Percentiles rank a stretch among this genome's conserved stretches.
phyloP scores from a whole-genome alignment of 1,140 invertebrate genomes.

The Euwallacea similis region DNA sequence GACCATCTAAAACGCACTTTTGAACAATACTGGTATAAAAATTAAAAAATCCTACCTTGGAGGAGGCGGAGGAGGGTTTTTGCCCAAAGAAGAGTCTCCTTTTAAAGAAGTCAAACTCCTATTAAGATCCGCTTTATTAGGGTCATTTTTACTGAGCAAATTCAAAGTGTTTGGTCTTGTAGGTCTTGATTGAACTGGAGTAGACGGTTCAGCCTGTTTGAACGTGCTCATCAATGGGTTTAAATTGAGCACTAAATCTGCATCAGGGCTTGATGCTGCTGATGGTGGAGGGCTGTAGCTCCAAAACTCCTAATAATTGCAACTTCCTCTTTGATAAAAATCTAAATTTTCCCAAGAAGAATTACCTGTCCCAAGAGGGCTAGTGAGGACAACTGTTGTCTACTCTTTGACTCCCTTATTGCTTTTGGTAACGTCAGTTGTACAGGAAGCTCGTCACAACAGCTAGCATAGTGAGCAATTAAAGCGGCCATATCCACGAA shows the following conservation, averaged over 20 bases:
- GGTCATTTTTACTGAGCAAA: constrained; percentile 58
- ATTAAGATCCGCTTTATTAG: constrained; percentile 36
- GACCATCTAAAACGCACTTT: constrained; percentile 57
- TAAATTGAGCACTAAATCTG: constrained; percentile 76
- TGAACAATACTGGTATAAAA: neutral
- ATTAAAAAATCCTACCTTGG: constrained; percentile 25
- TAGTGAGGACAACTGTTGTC: constrained; percentile 86
- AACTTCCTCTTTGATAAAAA: too few species aligned
- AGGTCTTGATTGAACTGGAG: constrained; percentile 63
- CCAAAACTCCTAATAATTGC: constrained; percentile 61
- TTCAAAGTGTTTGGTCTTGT: constrained; percentile 81
- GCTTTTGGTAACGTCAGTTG: constrained; percentile 82
- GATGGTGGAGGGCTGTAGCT: constrained; percentile 64
- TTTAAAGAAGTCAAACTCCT: constrained; percentile 44
- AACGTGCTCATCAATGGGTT: constrained; percentile 70
- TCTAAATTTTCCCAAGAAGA: too few species aligned
- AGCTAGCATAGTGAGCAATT: constrained; percentile 90
- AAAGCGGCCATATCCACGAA: constrained; percentile 90
- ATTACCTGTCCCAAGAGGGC: constrained; percentile 79
- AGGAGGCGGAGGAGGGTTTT: constrained; percentile 64
- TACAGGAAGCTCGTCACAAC: constrained; percentile 92
- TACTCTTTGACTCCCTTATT: constrained; percentile 81
- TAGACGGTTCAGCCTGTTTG: constrained; percentile 58
- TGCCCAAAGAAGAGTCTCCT: constrained; percentile 51
- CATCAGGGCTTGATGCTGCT: constrained; percentile 60